phyloP scores from a whole-genome alignment of 2,888 invertebrate species.

The Anoplius nigerrimus region DNA sequence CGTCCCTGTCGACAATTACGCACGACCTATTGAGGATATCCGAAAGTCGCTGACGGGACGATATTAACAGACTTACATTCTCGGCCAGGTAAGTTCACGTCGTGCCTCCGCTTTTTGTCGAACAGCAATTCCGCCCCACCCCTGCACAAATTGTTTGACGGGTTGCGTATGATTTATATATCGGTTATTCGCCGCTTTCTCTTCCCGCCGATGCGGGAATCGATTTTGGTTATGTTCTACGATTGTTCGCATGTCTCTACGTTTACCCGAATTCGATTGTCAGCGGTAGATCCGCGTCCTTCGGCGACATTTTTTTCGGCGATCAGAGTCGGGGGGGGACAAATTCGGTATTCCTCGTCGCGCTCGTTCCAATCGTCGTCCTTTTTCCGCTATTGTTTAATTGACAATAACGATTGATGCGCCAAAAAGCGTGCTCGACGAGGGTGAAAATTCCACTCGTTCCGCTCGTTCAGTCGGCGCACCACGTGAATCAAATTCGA shows the following conservation, averaged over 20 bases:
- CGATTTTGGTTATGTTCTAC: conserved; percentile 18
- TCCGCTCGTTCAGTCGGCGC: background rate
- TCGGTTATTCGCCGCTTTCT: no score
- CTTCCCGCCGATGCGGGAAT: no score
- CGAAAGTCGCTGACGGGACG: background rate
- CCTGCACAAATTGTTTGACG: conserved; percentile 76
- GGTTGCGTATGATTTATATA: background rate
- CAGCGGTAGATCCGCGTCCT: conserved; percentile 39
- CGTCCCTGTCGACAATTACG: conserved; percentile 78
- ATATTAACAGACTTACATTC: conserved; percentile 75
- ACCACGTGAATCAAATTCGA: no score
- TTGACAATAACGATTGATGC: conserved; percentile 16
- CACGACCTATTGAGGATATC: conserved; percentile 6
- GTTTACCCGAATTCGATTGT: conserved; percentile 67
- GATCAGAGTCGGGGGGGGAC: background rate
- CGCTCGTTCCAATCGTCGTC: background rate
- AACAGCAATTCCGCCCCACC: conserved; percentile 96
- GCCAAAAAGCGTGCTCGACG: background rate
- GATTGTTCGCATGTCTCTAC: background rate
- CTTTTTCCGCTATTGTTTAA: conserved; percentile 9
- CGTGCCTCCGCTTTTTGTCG: conserved; percentile 85
- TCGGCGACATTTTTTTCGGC: conserved; percentile 44
- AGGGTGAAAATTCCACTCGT: background rate
- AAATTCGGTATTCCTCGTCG: background rate
- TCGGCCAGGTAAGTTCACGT: conserved; percentile 80